Percentiles rank a stretch among this genome's conserved stretches.
phyloP scores from a whole-genome alignment of 2,888 invertebrate genomes.

The Neelides folsomi region DNA sequence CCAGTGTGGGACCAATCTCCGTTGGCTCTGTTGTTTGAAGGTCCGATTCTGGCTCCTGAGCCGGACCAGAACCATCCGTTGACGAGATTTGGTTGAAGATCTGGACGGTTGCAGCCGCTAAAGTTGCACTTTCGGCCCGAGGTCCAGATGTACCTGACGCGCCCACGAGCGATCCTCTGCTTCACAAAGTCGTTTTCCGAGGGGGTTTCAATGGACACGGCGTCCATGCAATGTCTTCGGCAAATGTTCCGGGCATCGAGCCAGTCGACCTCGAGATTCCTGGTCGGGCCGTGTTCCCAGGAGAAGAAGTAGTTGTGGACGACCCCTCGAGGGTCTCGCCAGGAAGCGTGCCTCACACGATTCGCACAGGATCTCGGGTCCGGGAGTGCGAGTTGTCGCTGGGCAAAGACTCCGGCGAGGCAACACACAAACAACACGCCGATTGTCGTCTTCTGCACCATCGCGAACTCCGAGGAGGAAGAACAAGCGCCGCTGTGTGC shows the following conservation, averaged over 20 bases:
- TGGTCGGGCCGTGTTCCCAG: conserved; percentile 64
- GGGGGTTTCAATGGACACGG: conserved; percentile 75
- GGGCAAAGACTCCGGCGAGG: conserved; percentile 54
- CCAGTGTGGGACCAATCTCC: conserved; percentile 86
- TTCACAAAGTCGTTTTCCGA: conserved; percentile 82
- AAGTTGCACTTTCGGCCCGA: conserved; percentile 84
- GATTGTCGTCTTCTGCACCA: conserved; percentile 34
- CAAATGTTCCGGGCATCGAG: conserved; percentile 79
- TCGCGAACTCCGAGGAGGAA: not conserved
- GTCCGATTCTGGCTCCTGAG: conserved; percentile 69
- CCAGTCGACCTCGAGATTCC: conserved; percentile 76
- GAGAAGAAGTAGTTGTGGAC: conserved; percentile 85
- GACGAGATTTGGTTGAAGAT: conserved; percentile 70
- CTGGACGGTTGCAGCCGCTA: conserved; percentile 65
- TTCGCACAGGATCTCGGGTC: conserved; percentile 80
- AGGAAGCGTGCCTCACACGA: conserved; percentile 73
- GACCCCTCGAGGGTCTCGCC: conserved; percentile 78
- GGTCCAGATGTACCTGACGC: conserved; percentile 81
- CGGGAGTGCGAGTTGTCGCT: conserved; percentile 70
- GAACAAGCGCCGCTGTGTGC: too few relatives aligned
- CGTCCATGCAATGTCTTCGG: conserved; percentile 86
- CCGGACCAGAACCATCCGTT: conserved; percentile 91
- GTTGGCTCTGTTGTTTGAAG: conserved; percentile 74
- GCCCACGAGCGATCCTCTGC: conserved; percentile 53
- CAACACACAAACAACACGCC: conserved; percentile 48